Percentiles rank a stretch among this genome's conserved stretches.
Conservation (phyloP, 1,140 invertebrate genomes). For the Tribolium madens region DNA sequence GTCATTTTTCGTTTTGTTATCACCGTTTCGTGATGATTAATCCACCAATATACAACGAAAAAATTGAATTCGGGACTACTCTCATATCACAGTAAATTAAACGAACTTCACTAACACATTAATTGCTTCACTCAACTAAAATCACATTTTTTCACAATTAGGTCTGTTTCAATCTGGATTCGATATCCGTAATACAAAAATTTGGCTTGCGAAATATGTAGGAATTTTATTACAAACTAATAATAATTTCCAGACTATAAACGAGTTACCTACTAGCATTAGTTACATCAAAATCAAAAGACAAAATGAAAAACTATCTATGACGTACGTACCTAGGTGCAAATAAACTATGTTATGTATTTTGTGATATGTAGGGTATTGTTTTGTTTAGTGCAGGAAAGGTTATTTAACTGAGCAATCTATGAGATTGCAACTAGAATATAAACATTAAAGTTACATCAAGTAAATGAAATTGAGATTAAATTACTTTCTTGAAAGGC, state of each 20-base stretch:
- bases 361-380: not conserved
- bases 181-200: not conserved
- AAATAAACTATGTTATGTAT: not conserved
- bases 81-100: slow-evolving; percentile 29
- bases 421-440: not conserved
- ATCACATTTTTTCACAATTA: not conserved
- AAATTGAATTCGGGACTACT: slow-evolving; percentile 1
- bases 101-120: slow-evolving; percentile 13
- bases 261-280: no score
- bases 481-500: not conserved
- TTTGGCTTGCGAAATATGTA: not conserved
- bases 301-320: no score
- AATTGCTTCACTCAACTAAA: slow-evolving; percentile 12
- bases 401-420: not conserved
- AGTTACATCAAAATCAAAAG: no score
- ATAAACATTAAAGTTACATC: not conserved
- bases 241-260: not conserved
- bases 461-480: not conserved
- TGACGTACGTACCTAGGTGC: not conserved
- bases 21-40: slow-evolving; percentile 17
- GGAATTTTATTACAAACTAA: not conserved
- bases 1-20: slow-evolving; percentile 70
- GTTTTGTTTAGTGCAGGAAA: not conserved
- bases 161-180: no score
- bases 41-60: not conserved